Conservation (phyloP, 2,797 vertebrate genomes). For the Cercopithecus neglectus region DNA sequence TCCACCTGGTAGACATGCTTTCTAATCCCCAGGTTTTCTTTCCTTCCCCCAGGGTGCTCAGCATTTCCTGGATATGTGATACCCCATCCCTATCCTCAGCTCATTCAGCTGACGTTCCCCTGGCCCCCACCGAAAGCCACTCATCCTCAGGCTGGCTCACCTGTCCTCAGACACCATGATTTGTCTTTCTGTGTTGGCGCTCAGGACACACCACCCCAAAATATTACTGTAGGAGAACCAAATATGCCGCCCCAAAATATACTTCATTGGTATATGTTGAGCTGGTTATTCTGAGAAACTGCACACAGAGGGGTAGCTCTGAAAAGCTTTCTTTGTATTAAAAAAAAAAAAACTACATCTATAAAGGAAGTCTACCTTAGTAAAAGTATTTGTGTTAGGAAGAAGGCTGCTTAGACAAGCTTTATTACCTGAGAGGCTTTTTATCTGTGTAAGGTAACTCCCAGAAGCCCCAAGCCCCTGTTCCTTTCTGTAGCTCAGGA, state of each 20-base stretch:
- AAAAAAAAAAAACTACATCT: neutral
- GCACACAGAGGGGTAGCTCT: neutral
- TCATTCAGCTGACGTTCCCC: neutral
- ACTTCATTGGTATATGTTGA: neutral
- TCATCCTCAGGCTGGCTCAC: neutral
- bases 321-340: neutral
- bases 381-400: neutral
- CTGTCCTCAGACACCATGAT: neutral
- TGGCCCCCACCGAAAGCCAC: neutral
- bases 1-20: neutral
- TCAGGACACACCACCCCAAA: neutral
- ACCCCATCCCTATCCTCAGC: neutral
- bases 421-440: neutral
- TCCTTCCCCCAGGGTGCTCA: neutral
- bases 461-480: neutral
- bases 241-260: neutral
- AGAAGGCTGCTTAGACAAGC: neutral
- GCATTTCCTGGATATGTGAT: neutral
- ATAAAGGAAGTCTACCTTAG: neutral
- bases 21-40: neutral
- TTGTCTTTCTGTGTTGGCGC: neutral
- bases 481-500: neutral
- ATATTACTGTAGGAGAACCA: neutral
- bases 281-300: neutral
- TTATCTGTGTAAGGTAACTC: neutral